Base-by-base conservation (phyloP, 2,797 vertebrate genomes). In the Pristis pectinata region DNA sequence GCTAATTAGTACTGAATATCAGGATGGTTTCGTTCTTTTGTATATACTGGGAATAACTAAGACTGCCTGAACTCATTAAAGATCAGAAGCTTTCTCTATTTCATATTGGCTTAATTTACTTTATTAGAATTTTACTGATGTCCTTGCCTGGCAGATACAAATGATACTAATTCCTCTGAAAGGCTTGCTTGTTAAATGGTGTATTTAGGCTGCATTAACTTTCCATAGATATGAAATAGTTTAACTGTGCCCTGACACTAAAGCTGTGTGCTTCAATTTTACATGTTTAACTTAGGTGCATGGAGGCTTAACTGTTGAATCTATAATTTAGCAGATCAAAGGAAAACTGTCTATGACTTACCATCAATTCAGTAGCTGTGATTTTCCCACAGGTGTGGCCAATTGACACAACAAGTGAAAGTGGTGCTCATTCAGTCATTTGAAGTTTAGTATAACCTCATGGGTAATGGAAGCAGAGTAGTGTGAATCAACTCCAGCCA, bases 1-100 rank as follows among this genome's bases (percentile, higher is more conserved):
- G 70, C 70, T 70, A 94, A 94, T 94, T 94, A 94, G 92, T 76
- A 6, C 13, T 7, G 92, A 94, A 94, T 76, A 94, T n/a, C 49
- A 53, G 70, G 61, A 24, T 41, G 49, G 92, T 94, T 94, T 76
- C 22, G 61, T 56, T 76, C 44, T 53, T 94, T 53, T 94, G 70
- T 76, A 74, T 53, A 22, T 44, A 53, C 70, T 74, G 44, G 92
- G 44, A 94, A 74, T 76, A 53, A 53, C 44, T 93, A 24, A 74
- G 67, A 76, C 49, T 53, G 30, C 67, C 70, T 76, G 70, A 11
- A 94, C 44, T 94, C 64, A 94, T 94, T 94, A 94, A 56, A 37
- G 44, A 94, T 76, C 67, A 94, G 72, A 44, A 53, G 70, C 34
- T 94, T 94, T 72, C 56, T 30, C 92, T n/a, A n/a, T 94, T 76